Evolutionary conservation across 92 coral and sea anemone species (phyloP).

Genomic region (Parazoanthus swiftii): DNA sequence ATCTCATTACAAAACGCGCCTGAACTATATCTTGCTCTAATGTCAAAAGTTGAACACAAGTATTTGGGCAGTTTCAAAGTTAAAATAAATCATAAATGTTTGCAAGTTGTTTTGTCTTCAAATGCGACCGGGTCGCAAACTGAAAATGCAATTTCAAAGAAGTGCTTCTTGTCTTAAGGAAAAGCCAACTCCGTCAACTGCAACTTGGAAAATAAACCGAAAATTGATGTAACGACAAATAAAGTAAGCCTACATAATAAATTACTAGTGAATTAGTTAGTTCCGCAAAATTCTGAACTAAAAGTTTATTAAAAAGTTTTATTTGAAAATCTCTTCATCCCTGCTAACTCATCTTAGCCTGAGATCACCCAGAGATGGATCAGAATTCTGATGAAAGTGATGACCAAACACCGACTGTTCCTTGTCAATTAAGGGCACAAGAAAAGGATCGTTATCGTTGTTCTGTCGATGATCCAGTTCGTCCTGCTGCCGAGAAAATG

Average conservation of each 20-base stretch:
- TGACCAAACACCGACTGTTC: slow-evolving; percentile 80
- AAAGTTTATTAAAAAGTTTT: background rate
- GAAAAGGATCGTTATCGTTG: slow-evolving; percentile 70
- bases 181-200: background rate
- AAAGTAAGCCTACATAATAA: background rate
- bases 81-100: no score
- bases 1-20: background rate
- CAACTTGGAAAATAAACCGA: background rate
- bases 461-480: slow-evolving; percentile 65
- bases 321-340: background rate
- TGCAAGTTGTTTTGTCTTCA: background rate
- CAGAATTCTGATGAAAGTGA: slow-evolving; percentile 76
- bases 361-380: slow-evolving; percentile 73
- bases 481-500: slow-evolving; percentile 56
- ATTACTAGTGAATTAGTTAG: background rate
- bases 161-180: background rate
- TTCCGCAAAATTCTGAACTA: background rate
- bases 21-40: background rate
- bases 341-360: slow-evolving; percentile 58
- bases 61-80: background rate
- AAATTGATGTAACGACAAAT: background rate
- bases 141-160: background rate
- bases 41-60: background rate
- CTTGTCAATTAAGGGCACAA: slow-evolving; percentile 62
- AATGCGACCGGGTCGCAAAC: background rate